Base-by-base conservation (phyloP, 2,113 vertebrate genomes). In the Coryphaenoides rupestris region DNA sequence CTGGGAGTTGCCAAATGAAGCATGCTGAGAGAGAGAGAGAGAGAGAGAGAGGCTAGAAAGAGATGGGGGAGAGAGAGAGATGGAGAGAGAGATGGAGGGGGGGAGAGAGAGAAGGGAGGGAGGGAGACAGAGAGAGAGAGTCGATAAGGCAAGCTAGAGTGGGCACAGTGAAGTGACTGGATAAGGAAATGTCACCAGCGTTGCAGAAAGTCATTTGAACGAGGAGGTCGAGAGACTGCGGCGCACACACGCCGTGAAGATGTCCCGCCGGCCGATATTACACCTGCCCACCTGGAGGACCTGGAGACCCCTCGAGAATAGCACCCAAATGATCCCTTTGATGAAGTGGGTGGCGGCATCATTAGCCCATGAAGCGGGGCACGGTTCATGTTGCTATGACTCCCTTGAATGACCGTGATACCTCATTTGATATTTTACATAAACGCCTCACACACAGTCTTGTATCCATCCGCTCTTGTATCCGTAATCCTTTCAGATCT, bases 271-370 rank as follows among this genome's bases (percentile, higher is more conserved):
- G 49, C 13, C 60, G 40, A 9, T 74, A 78, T 69, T 63, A 24
- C 26, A 65, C 59, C 17, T 40, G 22, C 13, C 19, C 58, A 54
- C 60, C 65, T 61, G 49, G 54, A 63, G 63, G 40, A 58, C 33
- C n/a, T n/a, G n/a, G n/a, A 62, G 60, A 79, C 60, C 28, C 28
- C 52, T 66, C n/a, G 56, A 61, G 63, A 75, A 66, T 53, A 65
- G 64, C 74, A 57, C 74, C 81, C 80, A 76, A 77, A 74, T 9
- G 33, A 40, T 40, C 9, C n/a, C n/a, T n/a, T n/a, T n/a, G n/a
- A n/a, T n/a, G n/a, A n/a, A n/a, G n/a, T n/a, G n/a, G n/a, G n/a
- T n/a, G 33, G 9, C 9, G 33, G 33, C 33, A 40, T 40, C 2
- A 10, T 40, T 13, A 10, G 33, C 7, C 33, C 33, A 40, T 40